These are phyloP conservation scores for Cervus canadensis DNA, from an alignment of 2,113 vertebrate species.

Conservation along the genomic window DNA sequence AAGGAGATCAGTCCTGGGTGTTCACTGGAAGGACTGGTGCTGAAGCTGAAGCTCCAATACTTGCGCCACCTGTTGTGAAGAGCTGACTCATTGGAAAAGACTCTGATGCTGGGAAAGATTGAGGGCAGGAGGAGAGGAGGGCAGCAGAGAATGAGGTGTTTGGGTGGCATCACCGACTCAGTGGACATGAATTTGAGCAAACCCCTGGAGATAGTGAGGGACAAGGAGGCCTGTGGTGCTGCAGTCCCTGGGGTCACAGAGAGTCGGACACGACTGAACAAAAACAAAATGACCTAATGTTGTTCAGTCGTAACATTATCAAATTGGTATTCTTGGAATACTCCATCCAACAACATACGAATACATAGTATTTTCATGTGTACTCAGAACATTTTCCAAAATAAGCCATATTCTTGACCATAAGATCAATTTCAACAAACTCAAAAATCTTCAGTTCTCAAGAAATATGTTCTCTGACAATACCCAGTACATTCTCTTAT, in stretches of 20 bases:
- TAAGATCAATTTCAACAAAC: not conserved
- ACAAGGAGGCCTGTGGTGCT: not conserved
- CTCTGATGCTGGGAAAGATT: not conserved
- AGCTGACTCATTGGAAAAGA: not conserved
- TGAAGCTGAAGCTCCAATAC: not conserved
- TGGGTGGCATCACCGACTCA: not conserved
- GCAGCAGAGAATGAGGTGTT: not conserved
- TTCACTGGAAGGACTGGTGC: not conserved
- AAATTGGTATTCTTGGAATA: not conserved
- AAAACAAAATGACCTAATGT: not conserved
- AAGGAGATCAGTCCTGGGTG: not conserved
- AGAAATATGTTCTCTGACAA: not conserved
- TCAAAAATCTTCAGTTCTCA: not conserved
- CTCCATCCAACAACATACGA: not conserved
- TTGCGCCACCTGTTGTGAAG: not conserved
- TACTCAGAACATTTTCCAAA: not conserved
- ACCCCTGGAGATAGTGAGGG: not conserved
- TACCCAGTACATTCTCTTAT: not conserved
- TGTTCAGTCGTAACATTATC: not conserved
- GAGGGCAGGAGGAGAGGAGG: not conserved
- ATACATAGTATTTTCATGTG: not conserved
- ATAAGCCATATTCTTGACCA: not conserved
- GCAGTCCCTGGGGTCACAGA: not conserved
- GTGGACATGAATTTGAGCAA: not conserved
- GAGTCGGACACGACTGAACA: not conserved